Evolutionary conservation across 1,140 invertebrate genomes (phyloP).

Genomic region (Cydia splendana): DNA sequence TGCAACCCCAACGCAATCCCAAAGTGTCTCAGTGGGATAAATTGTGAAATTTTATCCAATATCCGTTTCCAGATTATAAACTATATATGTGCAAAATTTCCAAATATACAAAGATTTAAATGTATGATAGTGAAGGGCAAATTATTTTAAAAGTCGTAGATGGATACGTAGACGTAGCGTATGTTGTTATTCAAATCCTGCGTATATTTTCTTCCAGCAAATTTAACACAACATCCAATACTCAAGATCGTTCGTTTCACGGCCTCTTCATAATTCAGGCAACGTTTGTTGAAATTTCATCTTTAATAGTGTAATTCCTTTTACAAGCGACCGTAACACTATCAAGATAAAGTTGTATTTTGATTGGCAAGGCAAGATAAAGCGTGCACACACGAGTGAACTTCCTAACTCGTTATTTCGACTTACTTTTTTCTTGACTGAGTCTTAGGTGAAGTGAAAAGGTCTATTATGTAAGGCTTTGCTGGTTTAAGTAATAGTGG

Average conservation of each 20-base stretch:
- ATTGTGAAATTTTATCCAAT: no score
- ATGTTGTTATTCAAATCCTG: background rate
- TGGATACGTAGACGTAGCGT: no score
- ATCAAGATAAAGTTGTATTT: background rate
- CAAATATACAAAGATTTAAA: no score
- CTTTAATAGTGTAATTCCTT: background rate
- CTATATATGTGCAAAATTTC: no score
- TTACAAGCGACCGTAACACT: background rate
- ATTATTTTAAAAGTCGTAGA: no score
- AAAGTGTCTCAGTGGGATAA: no score
- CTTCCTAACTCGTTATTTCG: background rate
- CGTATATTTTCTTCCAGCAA: background rate
- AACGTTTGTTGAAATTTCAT: background rate
- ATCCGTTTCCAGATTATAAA: no score
- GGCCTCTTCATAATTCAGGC: background rate
- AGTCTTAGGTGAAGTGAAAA: constrained; percentile 13
- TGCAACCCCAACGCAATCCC: no score
- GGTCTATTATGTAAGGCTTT: background rate
- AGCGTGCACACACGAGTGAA: background rate
- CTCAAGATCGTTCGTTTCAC: background rate
- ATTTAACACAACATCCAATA: constrained; percentile 4
- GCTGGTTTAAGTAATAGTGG: background rate
- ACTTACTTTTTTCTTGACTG: constrained; percentile 11
- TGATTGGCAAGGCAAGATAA: background rate
- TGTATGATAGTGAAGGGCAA: no score